phyloP scores from a whole-genome alignment of 2,797 vertebrate genomes.

The Chiloscyllium punctatum region DNA sequence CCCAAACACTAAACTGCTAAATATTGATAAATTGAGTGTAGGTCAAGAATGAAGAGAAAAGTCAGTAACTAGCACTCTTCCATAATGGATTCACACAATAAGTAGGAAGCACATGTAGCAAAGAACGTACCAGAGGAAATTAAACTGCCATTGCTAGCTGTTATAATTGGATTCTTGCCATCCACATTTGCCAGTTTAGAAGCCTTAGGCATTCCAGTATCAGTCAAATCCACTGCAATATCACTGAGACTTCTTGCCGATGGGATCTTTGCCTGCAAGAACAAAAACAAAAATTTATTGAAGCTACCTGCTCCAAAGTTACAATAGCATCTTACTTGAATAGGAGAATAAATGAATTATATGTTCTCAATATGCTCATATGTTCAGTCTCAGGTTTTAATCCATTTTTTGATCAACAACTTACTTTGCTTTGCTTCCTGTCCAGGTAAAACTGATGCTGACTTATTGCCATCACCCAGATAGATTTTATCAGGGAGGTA shows the following conservation, averaged over 20 bases:
- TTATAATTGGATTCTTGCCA: conserved; percentile 81
- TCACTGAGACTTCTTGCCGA: conserved; percentile 83
- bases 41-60: neutral
- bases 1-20: neutral
- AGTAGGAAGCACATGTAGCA: neutral
- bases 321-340: neutral
- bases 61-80: neutral
- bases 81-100: neutral
- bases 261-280: conserved; percentile 76
- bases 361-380: neutral
- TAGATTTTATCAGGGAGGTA: conserved; percentile 93
- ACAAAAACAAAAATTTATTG: neutral
- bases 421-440: conserved; percentile 94
- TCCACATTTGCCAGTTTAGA: conserved; percentile 69
- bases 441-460: conserved; percentile 98
- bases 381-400: neutral
- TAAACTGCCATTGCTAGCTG: conserved; percentile 90
- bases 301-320: neutral
- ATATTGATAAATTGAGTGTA: neutral
- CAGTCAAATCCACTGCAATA: conserved; percentile 87
- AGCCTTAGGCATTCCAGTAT: conserved; percentile 67
- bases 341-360: neutral
- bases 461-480: conserved; percentile 98
- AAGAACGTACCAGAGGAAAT: conserved; percentile 77
- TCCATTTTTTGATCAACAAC: conserved; percentile 46